These are phyloP conservation scores for Phrynocephalus forsythii DNA, from an alignment of 2,797 vertebrate genomes.

Conservation along the genomic window DNA sequence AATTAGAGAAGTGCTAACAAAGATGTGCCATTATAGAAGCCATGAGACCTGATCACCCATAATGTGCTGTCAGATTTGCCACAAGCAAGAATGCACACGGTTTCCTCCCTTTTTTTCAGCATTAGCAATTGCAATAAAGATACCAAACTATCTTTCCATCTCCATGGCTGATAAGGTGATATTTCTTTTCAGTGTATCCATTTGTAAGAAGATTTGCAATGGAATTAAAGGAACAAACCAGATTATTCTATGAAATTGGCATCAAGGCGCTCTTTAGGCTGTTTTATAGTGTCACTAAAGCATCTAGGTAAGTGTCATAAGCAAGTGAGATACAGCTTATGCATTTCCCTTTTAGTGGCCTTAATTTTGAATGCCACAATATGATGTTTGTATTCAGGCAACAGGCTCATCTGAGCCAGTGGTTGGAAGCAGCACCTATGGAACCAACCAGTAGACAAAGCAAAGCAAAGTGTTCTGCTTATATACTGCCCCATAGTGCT, in stretches of 20 bases:
- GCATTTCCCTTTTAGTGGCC: fast-evolving
- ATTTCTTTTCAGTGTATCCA: conserved; percentile 28
- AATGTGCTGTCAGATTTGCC: conserved; percentile 20
- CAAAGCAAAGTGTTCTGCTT: neutral
- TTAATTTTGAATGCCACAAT: conserved; percentile 9
- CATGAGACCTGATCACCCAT: neutral
- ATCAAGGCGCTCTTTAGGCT: conserved; percentile 22
- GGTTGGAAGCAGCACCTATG: neutral
- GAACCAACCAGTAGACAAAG: neutral
- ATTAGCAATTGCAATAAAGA: conserved; percentile 31
- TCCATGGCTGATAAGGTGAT: neutral
- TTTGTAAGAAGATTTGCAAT: conserved; percentile 19
- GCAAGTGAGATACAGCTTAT: neutral
- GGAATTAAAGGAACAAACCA: conserved; percentile 8
- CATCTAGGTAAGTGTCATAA: conserved; percentile 1
- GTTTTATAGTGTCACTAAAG: conserved; percentile 11
- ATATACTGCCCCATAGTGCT: no score
- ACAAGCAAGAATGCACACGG: conserved; percentile 5
- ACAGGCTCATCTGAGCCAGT: neutral
- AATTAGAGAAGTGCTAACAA: conserved; percentile 20
- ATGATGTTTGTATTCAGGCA: neutral
- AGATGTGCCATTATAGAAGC: neutral
- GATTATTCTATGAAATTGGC: conserved; percentile 34
- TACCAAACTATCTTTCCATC: conserved; percentile 4
- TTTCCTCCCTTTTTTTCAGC: conserved; percentile 25